phyloP scores from a whole-genome alignment of 1,140 invertebrate genomes.

The Plectrocnemia conspersa region DNA sequence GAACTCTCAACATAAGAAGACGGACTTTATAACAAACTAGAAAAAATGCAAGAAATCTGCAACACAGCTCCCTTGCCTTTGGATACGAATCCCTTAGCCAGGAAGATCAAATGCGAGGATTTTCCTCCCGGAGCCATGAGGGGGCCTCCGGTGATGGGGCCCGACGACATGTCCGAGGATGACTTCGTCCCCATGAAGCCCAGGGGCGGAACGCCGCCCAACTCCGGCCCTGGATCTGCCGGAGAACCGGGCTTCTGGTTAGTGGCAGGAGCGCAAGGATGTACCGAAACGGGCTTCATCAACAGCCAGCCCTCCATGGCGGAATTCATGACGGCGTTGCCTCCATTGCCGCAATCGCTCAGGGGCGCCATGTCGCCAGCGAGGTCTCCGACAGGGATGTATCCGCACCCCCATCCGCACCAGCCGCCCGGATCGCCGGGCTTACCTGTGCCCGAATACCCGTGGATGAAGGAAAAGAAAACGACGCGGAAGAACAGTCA shows the following conservation, averaged over 20 bases:
- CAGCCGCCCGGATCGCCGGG: slow-evolving; percentile 60
- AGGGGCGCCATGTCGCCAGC: slow-evolving; percentile 53
- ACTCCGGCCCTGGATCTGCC: slow-evolving; percentile 35
- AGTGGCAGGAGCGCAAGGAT: slow-evolving; percentile 46
- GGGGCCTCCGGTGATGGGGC: slow-evolving; percentile 46
- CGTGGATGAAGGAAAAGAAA: slow-evolving; percentile 98
- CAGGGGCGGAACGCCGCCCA: slow-evolving; percentile 38
- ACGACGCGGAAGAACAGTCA: slow-evolving; percentile 83
- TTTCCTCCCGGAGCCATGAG: slow-evolving; percentile 42
- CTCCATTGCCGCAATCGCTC: slow-evolving; percentile 60
- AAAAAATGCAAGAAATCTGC: slow-evolving; percentile 52
- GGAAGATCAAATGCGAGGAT: slow-evolving; percentile 54
- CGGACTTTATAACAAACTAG: too few relatives aligned
- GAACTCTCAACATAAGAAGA: too few relatives aligned
- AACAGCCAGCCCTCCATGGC: slow-evolving; percentile 90
- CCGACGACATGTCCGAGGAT: slow-evolving; percentile 49
- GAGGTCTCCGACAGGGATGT: slow-evolving; percentile 45
- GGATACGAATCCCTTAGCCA: slow-evolving; percentile 48
- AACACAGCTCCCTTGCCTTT: slow-evolving; percentile 49
- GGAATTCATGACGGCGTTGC: slow-evolving; percentile 81
- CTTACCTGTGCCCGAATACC: slow-evolving; percentile 85
- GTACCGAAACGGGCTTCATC: slow-evolving; percentile 81
- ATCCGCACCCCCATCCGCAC: slow-evolving; percentile 58
- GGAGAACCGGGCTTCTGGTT: slow-evolving; percentile 51
- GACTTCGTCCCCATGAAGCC: slow-evolving; percentile 49